A percentile compares a stretch with the other conserved stretches of the same genome.
Evolutionary conservation across 1,140 invertebrate species (phyloP).

Genomic region (Platyscapa corneri): DNA sequence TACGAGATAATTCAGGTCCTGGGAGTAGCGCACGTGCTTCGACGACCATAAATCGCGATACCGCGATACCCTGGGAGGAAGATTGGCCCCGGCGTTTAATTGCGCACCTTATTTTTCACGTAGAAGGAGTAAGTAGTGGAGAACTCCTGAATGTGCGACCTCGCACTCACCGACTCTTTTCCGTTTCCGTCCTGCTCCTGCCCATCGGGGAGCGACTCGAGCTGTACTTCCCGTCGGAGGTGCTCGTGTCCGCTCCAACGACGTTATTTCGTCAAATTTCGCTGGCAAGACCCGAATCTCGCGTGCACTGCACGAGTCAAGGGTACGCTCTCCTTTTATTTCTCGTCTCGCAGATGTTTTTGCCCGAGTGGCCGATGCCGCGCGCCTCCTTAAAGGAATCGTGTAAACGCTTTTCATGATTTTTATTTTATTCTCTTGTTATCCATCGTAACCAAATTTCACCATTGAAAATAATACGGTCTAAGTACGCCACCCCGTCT

Average conservation of each 20-base stretch:
- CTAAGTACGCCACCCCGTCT: no score
- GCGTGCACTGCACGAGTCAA: not conserved
- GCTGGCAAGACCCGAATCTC: not conserved
- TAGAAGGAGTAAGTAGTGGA: conserved; percentile 6
- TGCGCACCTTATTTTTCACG: conserved; percentile 36
- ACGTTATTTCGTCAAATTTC: not conserved
- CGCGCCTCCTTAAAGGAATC: not conserved
- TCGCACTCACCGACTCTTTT: not conserved
- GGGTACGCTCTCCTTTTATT: not conserved
- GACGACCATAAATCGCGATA: conserved; percentile 20
- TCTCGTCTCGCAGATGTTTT: not conserved
- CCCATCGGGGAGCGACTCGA: not conserved
- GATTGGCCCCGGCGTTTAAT: conserved; percentile 21
- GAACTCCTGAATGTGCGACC: not conserved
- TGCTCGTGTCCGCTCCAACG: not conserved
- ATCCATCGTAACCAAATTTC: no score
- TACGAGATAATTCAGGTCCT: not conserved
- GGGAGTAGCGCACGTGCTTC: not conserved
- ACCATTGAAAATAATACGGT: no score
- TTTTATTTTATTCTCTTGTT: not conserved
- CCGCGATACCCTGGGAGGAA: conserved; percentile 5
- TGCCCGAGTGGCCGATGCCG: not conserved
- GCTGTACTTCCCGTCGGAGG: not conserved
- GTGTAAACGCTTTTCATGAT: not conserved
- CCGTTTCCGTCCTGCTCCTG: not conserved